These are phyloP conservation scores for Manacus vitellinus DNA, from an alignment of 2,113 vertebrate species.

Conservation along the genomic window DNA sequence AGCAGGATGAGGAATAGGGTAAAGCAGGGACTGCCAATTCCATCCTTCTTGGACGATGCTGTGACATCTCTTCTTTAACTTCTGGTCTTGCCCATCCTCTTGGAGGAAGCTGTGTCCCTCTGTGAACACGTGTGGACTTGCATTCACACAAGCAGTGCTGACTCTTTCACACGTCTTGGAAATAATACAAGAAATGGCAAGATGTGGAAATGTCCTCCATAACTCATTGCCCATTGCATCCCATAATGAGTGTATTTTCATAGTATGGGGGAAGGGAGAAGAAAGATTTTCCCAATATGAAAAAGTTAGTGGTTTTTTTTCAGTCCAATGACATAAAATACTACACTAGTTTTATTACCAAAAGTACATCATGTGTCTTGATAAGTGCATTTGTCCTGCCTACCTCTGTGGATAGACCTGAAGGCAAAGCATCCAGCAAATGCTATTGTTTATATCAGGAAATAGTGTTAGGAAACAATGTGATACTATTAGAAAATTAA, in stretches of 20 bases:
- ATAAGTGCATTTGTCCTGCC: not conserved
- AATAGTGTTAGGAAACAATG: not conserved
- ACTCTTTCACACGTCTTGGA: not conserved
- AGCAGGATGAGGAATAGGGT: not conserved
- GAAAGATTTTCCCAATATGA: not conserved
- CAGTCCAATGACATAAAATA: not conserved
- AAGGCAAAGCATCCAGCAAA: not conserved
- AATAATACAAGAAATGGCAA: not conserved
- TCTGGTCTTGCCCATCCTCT: not conserved
- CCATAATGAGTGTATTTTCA: not conserved
- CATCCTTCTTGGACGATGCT: not conserved
- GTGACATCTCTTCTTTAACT: not conserved
- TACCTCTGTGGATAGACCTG: not conserved
- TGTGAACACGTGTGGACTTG: not conserved
- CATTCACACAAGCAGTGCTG: not conserved
- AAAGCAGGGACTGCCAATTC: not conserved
- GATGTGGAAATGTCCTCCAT: not conserved
- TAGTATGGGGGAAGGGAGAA: not conserved
- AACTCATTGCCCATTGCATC: not conserved
- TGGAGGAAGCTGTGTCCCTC: not conserved
- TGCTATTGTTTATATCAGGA: not conserved
- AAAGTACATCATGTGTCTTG: not conserved
- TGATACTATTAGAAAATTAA: not conserved
- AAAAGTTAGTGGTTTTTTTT: not conserved
- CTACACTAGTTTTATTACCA: conserved; percentile 14